Conservation (phyloP, 2,888 invertebrate genomes). For the Microplitis deprimator region DNA sequence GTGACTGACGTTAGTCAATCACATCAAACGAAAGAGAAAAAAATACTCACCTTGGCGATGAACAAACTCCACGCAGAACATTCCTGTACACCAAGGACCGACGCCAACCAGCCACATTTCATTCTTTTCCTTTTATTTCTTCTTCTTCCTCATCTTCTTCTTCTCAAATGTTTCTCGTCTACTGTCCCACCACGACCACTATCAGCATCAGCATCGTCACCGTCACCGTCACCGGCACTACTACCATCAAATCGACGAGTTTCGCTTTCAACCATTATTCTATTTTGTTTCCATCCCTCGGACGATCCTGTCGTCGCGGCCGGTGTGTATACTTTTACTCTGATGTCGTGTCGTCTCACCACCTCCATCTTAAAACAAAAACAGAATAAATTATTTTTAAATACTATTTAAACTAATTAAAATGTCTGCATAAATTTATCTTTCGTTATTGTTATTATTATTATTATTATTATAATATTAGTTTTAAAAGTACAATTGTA, state of each 20-base stretch:
- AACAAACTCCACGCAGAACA: neutral
- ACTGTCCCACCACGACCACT: neutral
- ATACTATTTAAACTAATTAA: too few relatives aligned
- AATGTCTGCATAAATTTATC: too few relatives aligned
- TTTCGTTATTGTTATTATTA: too few relatives aligned
- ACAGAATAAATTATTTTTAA: neutral
- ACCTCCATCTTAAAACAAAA: neutral
- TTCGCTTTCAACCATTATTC: neutral
- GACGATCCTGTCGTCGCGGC: neutral
- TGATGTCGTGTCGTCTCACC: neutral
- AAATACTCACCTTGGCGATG: constrained; percentile 66
- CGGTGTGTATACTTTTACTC: neutral
- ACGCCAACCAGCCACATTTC: constrained; percentile 39
- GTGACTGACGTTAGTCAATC: constrained; percentile 70
- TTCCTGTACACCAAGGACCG: constrained; percentile 38
- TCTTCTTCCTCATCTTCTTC: constrained; percentile 5
- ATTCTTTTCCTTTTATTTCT: constrained; percentile 46
- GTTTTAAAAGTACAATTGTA: neutral
- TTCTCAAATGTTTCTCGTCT: neutral
- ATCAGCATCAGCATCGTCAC: neutral
- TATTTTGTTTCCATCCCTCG: neutral
- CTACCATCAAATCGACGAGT: neutral
- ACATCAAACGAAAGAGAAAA: constrained; percentile 61
- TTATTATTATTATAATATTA: too few relatives aligned
- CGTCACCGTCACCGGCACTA: neutral